Percentiles rank a stretch among this genome's conserved stretches.
Evolutionary conservation across 2,113 vertebrate genomes (phyloP).

Genomic region (Toxotes chatareus): DNA sequence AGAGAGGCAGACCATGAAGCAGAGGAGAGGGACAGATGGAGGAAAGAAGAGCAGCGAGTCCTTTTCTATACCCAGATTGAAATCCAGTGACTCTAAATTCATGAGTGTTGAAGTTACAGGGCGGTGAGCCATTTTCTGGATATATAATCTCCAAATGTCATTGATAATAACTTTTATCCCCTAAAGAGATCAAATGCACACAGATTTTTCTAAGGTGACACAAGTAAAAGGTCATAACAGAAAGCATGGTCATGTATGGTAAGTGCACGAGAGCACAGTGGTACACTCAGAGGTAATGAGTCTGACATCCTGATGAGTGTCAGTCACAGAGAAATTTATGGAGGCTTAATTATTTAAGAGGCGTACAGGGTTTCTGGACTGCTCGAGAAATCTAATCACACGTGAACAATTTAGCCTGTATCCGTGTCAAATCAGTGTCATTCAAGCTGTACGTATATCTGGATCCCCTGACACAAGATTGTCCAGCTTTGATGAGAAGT

Average conservation of each 20-base stretch:
- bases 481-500: background rate
- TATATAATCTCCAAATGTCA: background rate
- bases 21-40: constrained; percentile 6
- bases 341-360: background rate
- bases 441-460: background rate
- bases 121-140: background rate
- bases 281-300: background rate
- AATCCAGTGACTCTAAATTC: background rate
- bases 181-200: background rate
- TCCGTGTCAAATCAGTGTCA: constrained; percentile 3
- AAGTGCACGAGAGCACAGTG: background rate
- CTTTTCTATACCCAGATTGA: background rate
- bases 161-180: background rate
- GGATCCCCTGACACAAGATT: background rate
- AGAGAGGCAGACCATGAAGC: background rate
- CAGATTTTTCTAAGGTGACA: background rate
- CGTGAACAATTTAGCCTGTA: too few relatives aligned
- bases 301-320: background rate
- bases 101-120: background rate
- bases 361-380: background rate
- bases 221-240: background rate
- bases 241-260: background rate
- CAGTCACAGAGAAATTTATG: background rate
- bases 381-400: background rate
- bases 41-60: background rate